phyloP scores from a whole-genome alignment of 2,888 invertebrate species.

The Drosophila melanocephala region DNA sequence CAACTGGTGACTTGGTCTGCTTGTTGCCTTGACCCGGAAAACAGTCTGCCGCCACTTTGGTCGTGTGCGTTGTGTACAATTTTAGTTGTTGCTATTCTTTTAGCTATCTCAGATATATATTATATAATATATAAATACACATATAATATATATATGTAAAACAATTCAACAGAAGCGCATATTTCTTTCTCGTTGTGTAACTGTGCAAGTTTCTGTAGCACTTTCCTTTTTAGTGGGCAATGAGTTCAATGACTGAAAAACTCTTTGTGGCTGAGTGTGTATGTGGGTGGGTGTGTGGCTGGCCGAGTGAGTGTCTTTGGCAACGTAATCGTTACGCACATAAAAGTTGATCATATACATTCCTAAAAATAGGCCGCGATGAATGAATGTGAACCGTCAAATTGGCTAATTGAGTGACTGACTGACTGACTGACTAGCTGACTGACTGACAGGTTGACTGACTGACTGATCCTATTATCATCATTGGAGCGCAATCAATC shows the following conservation, averaged over 20 bases:
- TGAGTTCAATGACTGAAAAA: conserved; percentile 64
- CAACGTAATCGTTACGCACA: conserved; percentile 31
- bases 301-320: conserved; percentile 18
- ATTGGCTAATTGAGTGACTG: conserved; percentile 4
- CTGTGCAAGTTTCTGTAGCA: conserved; percentile 17
- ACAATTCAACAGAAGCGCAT: conserved; percentile 7
- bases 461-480: conserved; percentile 65
- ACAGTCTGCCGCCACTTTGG: conserved; percentile 19
- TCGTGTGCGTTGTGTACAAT: conserved; percentile 29
- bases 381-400: conserved; percentile 6
- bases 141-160: background rate
- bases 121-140: background rate
- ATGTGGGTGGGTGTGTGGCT: conserved; percentile 14
- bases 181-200: conserved; percentile 8
- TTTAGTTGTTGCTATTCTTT: conserved; percentile 21
- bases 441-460: conserved; percentile 24
- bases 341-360: conserved; percentile 14
- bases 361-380: conserved; percentile 45
- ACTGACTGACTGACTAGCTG: conserved; percentile 35
- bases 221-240: conserved; percentile 40
- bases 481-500: conserved; percentile 50
- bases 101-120: conserved; percentile 14
- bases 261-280: conserved; percentile 16
- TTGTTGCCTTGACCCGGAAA: conserved; percentile 66
- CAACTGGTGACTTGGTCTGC: conserved; percentile 18